Evolutionary conservation across 2,888 invertebrate species (phyloP).

Genomic region (Adelphocoris suturalis): DNA sequence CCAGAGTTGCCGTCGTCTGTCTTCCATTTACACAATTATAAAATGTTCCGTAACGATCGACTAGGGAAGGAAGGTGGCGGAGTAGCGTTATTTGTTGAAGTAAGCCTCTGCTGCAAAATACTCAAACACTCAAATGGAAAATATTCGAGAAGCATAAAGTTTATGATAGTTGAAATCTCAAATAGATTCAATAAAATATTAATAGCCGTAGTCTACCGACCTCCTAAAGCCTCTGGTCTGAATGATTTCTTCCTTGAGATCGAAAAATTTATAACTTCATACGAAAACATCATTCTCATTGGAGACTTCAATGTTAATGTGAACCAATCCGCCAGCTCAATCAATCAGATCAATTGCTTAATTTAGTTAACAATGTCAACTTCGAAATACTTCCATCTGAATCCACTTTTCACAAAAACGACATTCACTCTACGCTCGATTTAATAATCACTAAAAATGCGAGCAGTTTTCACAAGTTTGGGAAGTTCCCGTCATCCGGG

Average conservation of each 20-base stretch:
- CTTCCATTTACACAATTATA: neutral
- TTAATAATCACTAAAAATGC: neutral
- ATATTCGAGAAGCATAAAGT: neutral
- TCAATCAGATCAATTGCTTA: conserved; percentile 33
- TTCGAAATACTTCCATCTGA: no score
- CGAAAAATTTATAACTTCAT: neutral
- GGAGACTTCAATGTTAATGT: no score
- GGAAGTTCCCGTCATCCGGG: conserved; percentile 34
- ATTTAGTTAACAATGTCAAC: neutral
- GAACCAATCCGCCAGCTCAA: conserved; percentile 20
- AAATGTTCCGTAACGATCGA: no score
- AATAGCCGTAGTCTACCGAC: conserved; percentile 17
- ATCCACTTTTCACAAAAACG: conserved; percentile 38
- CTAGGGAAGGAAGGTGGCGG: conserved; percentile 52
- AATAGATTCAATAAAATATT: conserved; percentile 31
- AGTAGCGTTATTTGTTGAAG: conserved; percentile 44
- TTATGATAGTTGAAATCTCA: conserved; percentile 11
- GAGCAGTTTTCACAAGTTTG: neutral
- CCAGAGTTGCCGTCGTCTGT: neutral
- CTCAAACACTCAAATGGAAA: neutral
- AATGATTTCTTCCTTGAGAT: conserved; percentile 21
- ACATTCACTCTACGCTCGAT: conserved; percentile 43
- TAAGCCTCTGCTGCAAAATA: neutral
- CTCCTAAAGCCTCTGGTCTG: conserved; percentile 43
- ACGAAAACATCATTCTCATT: conserved; percentile 31